Conservation (phyloP, 2,888 invertebrate genomes). For the Lamellibrachia columna region DNA sequence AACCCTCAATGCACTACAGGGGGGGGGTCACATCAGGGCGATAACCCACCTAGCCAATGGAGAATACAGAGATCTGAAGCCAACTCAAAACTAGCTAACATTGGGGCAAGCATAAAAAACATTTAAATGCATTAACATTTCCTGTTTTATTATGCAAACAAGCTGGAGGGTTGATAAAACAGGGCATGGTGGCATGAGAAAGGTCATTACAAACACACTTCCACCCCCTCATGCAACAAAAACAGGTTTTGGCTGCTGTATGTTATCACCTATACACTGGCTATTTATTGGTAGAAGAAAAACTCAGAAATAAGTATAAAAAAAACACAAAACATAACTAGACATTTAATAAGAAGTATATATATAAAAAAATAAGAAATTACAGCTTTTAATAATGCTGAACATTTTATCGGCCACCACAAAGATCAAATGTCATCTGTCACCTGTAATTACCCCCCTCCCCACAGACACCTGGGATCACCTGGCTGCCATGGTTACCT, state of each 20-base stretch:
- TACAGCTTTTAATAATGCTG: not conserved
- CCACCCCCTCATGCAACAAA: not conserved
- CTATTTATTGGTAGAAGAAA: not conserved
- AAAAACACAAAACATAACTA: not conserved
- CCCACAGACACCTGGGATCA: not conserved
- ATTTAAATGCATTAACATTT: not conserved
- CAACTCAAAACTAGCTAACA: not conserved
- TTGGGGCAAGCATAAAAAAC: not conserved
- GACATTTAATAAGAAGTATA: not conserved
- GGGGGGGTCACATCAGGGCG: not conserved
- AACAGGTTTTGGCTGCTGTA: not conserved
- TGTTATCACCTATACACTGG: not conserved
- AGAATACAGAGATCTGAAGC: not conserved
- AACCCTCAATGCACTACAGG: not conserved
- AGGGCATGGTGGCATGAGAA: not conserved
- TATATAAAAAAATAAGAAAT: not conserved
- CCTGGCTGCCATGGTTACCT: not conserved
- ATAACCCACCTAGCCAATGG: not conserved
- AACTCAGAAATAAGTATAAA: not conserved
- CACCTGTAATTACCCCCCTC: not conserved
- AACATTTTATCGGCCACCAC: not conserved
- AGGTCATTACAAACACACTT: not conserved
- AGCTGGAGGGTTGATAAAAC: not conserved
- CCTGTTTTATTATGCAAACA: not conserved
- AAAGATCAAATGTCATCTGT: not conserved